phyloP scores from a whole-genome alignment of 1,140 invertebrate species.

The Aricia agestis region DNA sequence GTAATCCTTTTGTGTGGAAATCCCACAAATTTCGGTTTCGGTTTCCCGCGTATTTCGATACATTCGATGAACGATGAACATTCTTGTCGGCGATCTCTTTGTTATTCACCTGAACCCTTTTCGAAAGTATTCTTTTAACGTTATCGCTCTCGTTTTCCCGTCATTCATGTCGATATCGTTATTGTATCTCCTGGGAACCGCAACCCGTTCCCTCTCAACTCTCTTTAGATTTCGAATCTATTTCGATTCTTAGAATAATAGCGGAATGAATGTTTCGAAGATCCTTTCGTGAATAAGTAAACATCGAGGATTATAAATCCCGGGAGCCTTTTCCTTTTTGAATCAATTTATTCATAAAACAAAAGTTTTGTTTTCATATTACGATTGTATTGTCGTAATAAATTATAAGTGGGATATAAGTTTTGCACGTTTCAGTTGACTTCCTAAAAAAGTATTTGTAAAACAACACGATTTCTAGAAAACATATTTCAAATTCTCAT shows the following conservation, averaged over 20 bases:
- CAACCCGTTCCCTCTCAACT: not conserved
- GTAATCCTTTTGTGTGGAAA: not conserved
- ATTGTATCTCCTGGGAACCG: not conserved
- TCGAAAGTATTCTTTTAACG: not conserved
- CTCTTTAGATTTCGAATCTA: not conserved
- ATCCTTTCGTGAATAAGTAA: not conserved
- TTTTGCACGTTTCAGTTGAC: too few species aligned
- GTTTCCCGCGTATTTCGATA: not conserved
- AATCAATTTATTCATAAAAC: not conserved
- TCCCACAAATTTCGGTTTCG: not conserved
- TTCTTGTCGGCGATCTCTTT: not conserved
- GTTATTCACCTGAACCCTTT: not conserved
- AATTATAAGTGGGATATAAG: too few species aligned
- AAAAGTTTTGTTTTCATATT: not conserved
- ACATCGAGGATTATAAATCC: not conserved
- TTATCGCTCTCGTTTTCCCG: not conserved
- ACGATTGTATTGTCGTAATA: too few species aligned
- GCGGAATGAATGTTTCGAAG: not conserved
- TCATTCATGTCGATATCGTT: conserved; percentile 1
- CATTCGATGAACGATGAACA: not conserved
- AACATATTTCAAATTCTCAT: too few species aligned
- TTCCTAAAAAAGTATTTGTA: too few species aligned
- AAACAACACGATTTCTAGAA: too few species aligned
- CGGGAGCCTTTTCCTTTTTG: not conserved
- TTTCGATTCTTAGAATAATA: conserved; percentile 1